Percentiles rank a stretch among this genome's conserved stretches.
Evolutionary conservation across 2,797 vertebrate species (phyloP).

Genomic region (Neomorphus geoffroyi): DNA sequence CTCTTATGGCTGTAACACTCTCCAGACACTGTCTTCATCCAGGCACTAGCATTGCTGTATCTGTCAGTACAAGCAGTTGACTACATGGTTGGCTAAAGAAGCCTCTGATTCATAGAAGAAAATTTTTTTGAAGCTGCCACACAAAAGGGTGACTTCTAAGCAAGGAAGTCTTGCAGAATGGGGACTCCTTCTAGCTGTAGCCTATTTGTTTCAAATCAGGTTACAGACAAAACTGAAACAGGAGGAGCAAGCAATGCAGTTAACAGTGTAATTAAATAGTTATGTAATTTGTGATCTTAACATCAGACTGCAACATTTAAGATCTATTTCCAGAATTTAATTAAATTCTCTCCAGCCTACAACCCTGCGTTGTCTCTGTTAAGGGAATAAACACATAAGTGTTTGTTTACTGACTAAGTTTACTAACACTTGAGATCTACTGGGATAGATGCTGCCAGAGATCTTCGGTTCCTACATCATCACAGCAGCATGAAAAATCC

Average conservation of each 20-base stretch:
- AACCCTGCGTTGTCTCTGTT: not conserved
- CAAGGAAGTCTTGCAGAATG: not conserved
- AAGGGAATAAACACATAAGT: not conserved
- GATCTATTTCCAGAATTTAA: not conserved
- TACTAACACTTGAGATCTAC: not conserved
- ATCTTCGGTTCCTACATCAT: not conserved
- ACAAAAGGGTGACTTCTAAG: not conserved
- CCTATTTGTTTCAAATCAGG: not conserved
- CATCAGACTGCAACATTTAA: not conserved
- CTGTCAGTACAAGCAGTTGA: not conserved
- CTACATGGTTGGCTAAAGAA: not conserved
- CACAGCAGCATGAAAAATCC: not conserved
- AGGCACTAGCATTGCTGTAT: not conserved
- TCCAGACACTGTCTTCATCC: not conserved
- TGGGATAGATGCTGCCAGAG: not conserved
- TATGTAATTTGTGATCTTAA: not conserved
- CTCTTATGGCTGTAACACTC: not conserved
- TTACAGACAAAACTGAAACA: not conserved
- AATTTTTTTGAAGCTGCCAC: not conserved
- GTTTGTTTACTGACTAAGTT: not conserved
- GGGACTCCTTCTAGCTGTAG: not conserved
- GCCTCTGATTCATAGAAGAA: not conserved
- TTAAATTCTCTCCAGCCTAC: not conserved
- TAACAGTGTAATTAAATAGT: not conserved
- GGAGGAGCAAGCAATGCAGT: not conserved